A percentile compares a stretch with the other conserved stretches of the same genome.
phyloP scores from a whole-genome alignment of 2,888 invertebrate genomes.

The Nomada fabriciana region DNA sequence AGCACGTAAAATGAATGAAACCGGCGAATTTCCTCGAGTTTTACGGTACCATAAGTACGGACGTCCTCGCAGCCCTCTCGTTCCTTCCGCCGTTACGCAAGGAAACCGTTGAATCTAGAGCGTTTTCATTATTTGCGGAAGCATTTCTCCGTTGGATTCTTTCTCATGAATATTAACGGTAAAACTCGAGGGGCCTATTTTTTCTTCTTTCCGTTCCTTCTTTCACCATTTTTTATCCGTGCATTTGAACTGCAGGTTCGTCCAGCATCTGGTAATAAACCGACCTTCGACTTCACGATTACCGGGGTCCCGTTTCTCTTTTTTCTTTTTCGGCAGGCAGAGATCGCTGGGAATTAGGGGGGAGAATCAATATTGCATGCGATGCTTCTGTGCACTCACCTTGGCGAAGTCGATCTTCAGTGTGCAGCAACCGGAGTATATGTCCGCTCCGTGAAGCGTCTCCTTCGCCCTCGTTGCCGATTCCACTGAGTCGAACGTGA shows the following conservation, averaged over 20 bases:
- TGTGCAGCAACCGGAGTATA: conserved; percentile 99
- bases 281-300: conserved; percentile 17
- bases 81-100: conserved; percentile 29
- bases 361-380: conserved; percentile 14
- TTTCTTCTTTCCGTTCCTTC: not conserved
- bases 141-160: conserved; percentile 45
- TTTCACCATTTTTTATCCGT: not conserved
- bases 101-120: conserved; percentile 43
- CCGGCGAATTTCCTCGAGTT: conserved; percentile 47
- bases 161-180: conserved; percentile 57
- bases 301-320: not conserved
- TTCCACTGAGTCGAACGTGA: conserved; percentile 96
- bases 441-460: conserved; percentile 98
- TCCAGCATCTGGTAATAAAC: conserved; percentile 9
- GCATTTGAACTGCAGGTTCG: not conserved
- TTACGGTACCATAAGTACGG: conserved; percentile 35
- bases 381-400: conserved; percentile 86
- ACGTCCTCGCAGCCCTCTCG: not conserved
- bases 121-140: conserved; percentile 52
- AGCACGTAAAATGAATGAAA: conserved; percentile 55
- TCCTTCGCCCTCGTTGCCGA: conserved; percentile 97
- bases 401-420: conserved; percentile 99
- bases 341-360: not conserved
- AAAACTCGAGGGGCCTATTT: conserved; percentile 15
- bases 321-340: not conserved